These are phyloP conservation scores for Shargacucullia verbasci DNA, from an alignment of 2,888 invertebrate genomes.

Conservation along the genomic window DNA sequence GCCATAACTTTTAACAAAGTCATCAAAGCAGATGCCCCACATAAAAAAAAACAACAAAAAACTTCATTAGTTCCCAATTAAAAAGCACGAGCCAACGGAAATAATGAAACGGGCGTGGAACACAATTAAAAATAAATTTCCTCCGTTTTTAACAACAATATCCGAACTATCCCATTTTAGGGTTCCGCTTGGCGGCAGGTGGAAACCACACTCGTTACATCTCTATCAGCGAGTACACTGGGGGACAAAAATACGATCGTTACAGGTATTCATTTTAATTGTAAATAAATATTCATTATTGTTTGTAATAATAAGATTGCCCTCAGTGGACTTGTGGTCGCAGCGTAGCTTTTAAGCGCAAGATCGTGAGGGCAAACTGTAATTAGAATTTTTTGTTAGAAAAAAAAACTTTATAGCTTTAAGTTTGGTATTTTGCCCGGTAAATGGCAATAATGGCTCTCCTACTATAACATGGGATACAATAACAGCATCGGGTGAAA, in stretches of 20 bases:
- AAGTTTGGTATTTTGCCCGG: too few relatives aligned
- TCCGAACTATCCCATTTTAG: slow-evolving; percentile 63
- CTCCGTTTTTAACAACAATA: slow-evolving; percentile 65
- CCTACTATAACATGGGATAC: too few relatives aligned
- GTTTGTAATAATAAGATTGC: too few relatives aligned
- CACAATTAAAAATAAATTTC: slow-evolving; percentile 68
- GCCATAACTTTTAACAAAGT: slow-evolving; percentile 30
- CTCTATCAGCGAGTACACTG: slow-evolving; percentile 28
- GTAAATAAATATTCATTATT: too few relatives aligned
- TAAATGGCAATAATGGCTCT: too few relatives aligned
- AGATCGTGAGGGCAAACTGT: too few relatives aligned
- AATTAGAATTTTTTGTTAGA: too few relatives aligned
- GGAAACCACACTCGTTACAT: slow-evolving; percentile 54
- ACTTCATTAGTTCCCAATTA: slow-evolving; percentile 43
- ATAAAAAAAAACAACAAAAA: slow-evolving; percentile 23
- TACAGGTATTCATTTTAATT: too few relatives aligned
- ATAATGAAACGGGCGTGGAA: slow-evolving; percentile 52
- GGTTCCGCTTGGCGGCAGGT: slow-evolving; percentile 60
- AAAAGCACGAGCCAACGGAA: slow-evolving; percentile 47
- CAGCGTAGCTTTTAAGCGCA: too few relatives aligned
- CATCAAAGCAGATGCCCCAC: slow-evolving; percentile 42
- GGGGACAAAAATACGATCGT: slow-evolving; percentile 11
- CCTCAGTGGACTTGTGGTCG: too few relatives aligned
- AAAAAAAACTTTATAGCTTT: too few relatives aligned
- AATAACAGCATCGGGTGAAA: too few relatives aligned